These are phyloP conservation scores for Ariolimax columbianus DNA, from an alignment of 2,888 invertebrate genomes.

Conservation along the genomic window DNA sequence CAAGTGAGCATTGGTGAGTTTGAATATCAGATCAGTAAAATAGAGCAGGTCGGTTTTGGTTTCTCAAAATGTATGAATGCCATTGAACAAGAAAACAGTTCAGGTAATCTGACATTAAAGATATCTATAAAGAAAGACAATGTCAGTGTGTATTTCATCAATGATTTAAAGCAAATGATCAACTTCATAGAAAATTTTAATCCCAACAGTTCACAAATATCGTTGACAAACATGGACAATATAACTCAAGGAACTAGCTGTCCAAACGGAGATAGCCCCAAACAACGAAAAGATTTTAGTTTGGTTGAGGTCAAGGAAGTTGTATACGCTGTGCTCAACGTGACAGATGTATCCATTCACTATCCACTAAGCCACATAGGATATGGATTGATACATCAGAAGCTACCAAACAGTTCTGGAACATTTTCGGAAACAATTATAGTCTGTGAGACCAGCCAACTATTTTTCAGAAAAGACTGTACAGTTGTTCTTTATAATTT, in stretches of 20 bases:
- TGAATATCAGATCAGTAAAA: background rate
- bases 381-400: background rate
- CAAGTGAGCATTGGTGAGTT: background rate
- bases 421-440: background rate
- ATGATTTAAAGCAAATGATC: background rate
- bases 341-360: background rate
- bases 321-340: constrained; percentile 6
- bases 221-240: constrained; percentile 4
- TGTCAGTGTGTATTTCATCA: background rate
- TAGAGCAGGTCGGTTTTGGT: too few relatives aligned
- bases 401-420: background rate
- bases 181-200: background rate
- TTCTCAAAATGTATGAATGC: background rate
- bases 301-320: background rate
- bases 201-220: background rate
- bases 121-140: background rate
- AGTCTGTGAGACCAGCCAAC: background rate
- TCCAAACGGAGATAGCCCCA: background rate
- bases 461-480: constrained; percentile 16
- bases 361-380: constrained; percentile 28
- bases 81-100: background rate
- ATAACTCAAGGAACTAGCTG: background rate
- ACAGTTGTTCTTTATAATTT: constrained; percentile 17
- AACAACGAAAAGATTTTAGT: background rate
- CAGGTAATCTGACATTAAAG: background rate